Conservation (phyloP, 2,113 vertebrate species). For the Setophaga petechia region DNA sequence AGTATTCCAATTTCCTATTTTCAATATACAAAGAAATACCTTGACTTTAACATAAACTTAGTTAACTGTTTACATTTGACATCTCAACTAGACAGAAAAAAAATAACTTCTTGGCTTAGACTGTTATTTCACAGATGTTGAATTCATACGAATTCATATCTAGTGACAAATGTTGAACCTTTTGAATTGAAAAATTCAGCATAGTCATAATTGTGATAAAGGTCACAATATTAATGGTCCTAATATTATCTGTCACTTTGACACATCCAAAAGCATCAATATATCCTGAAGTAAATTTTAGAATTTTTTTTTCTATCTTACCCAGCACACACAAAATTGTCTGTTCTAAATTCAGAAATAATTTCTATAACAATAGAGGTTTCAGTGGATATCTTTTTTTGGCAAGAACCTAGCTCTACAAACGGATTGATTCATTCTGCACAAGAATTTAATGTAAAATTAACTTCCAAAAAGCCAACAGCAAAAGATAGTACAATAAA, state of each 20-base stretch:
- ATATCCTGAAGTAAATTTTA: not conserved
- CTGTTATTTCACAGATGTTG: not conserved
- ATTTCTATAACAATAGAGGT: not conserved
- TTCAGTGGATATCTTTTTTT: not conserved
- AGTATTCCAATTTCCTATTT: not conserved
- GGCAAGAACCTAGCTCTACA: not conserved
- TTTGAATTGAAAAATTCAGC: not conserved
- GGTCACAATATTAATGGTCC: not conserved
- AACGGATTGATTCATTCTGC: not conserved
- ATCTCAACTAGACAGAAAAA: not conserved
- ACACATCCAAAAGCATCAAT: not conserved
- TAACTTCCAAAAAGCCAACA: constrained; percentile 3
- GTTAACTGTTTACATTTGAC: not conserved
- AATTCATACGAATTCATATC: not conserved
- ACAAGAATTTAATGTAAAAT: not conserved
- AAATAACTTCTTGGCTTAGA: not conserved
- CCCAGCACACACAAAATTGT: not conserved
- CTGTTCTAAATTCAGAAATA: not conserved
- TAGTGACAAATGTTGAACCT: not conserved
- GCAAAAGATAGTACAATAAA: not conserved
- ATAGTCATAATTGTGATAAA: not conserved
- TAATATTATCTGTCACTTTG: not conserved
- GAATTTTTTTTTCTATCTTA: not conserved
- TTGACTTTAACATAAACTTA: not conserved
- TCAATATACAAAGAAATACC: not conserved